A percentile compares a stretch with the other conserved stretches of the same genome.
Conservation (phyloP, 2,797 vertebrate species). For the Muraenolepis orangiensis region DNA sequence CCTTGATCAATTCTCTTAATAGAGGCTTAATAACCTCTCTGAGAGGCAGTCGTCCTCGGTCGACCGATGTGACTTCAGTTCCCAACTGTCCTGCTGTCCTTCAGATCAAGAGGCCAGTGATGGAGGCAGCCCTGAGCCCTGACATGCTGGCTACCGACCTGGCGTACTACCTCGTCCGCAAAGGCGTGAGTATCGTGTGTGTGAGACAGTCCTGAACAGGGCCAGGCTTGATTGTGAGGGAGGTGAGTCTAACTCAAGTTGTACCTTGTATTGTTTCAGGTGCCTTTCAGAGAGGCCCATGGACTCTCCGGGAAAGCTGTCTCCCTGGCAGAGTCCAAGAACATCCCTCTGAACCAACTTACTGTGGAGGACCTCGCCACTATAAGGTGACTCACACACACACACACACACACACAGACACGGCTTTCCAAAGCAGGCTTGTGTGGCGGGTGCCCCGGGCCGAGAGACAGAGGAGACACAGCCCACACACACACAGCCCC, state of each 20-base stretch:
- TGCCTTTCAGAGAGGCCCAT: no score
- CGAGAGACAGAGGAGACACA: slow-evolving; percentile 26
- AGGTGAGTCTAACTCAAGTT: no score
- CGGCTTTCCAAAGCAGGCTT: slow-evolving; percentile 8
- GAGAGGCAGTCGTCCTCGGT: no score
- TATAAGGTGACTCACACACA: slow-evolving; percentile 72
- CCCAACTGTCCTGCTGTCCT: background rate
- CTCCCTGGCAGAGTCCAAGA: slow-evolving; percentile 82
- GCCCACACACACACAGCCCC: slow-evolving; percentile 38
- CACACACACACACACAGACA: background rate
- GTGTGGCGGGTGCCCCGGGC: slow-evolving; percentile 31
- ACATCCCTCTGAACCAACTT: slow-evolving; percentile 76
- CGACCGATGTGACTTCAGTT: background rate
- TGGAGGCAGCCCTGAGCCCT: slow-evolving; percentile 86
- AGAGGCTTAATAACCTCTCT: no score
- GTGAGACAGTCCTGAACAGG: no score
- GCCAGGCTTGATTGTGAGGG: no score
- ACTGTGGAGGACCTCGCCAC: slow-evolving; percentile 75
- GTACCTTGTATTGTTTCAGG: no score
- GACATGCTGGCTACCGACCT: slow-evolving; percentile 92
- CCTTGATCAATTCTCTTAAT: no score
- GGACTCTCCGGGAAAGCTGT: no score
- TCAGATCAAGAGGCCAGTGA: slow-evolving; percentile 83
- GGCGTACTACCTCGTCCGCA: slow-evolving; percentile 91
- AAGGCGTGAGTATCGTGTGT: slow-evolving; percentile 81